Conservation (phyloP, 2,888 invertebrate species). For the Drosophila dives region DNA sequence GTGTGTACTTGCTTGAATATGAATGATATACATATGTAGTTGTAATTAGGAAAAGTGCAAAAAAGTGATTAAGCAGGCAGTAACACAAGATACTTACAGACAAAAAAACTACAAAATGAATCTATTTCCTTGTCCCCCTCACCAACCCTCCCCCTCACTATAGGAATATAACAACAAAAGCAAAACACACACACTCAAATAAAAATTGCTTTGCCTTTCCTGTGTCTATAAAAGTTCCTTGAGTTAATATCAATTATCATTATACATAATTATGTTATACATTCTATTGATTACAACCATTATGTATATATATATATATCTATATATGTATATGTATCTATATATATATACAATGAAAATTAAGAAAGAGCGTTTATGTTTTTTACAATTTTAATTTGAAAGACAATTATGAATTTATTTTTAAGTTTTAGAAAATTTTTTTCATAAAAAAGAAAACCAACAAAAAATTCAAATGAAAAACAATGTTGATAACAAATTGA, state of each 20-base stretch:
- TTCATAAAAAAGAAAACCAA: constrained; percentile 1
- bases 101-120: neutral
- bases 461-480: constrained; percentile 20
- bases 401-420: constrained; percentile 33
- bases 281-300: constrained; percentile 9
- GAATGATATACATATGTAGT: constrained; percentile 24
- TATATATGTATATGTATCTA: neutral
- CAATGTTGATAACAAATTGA: constrained; percentile 58
- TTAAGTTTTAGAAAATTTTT: constrained; percentile 7
- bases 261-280: constrained; percentile 2
- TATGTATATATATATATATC: constrained; percentile 11
- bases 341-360: constrained; percentile 4
- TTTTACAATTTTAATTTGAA: constrained; percentile 23
- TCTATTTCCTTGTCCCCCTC: neutral
- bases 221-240: constrained; percentile 84
- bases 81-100: constrained; percentile 1
- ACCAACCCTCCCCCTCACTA: neutral
- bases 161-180: neutral
- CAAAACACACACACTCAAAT: neutral
- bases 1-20: neutral
- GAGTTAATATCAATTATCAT: constrained; percentile 60
- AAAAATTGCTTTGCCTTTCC: constrained; percentile 82
- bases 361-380: constrained; percentile 4
- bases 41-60: constrained; percentile 46
- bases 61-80: constrained; percentile 17